phyloP scores from a whole-genome alignment of 2,113 vertebrate species.

The Myiopsitta monachus region DNA sequence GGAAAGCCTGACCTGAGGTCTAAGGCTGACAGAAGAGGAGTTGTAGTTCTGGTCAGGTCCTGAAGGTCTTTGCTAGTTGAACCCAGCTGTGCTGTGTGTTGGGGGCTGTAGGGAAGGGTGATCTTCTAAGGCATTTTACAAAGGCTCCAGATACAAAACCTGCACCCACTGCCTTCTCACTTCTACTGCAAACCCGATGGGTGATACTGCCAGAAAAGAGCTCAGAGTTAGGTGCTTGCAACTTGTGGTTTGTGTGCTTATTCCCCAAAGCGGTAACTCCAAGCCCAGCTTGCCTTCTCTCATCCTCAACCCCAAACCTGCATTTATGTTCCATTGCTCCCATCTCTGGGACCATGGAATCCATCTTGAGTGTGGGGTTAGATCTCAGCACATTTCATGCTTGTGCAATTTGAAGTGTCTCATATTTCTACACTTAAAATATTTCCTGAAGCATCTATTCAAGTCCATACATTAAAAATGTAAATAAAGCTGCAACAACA shows the following conservation, averaged over 20 bases:
- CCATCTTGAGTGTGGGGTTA: slow-evolving; percentile 16
- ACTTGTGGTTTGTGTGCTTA: slow-evolving; percentile 1
- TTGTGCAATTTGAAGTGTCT: slow-evolving; percentile 59
- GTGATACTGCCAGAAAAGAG: background rate
- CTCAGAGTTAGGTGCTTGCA: background rate
- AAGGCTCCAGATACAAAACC: background rate
- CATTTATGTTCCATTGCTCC: slow-evolving; percentile 23
- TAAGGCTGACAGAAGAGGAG: background rate
- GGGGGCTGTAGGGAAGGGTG: background rate
- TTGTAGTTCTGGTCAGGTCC: background rate
- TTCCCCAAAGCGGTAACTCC: background rate
- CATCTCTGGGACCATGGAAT: background rate
- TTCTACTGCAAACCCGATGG: background rate
- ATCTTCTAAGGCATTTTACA: background rate
- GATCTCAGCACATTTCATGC: slow-evolving; percentile 18
- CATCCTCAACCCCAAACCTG: background rate
- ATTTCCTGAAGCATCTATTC: slow-evolving; percentile 11
- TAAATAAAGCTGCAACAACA: slow-evolving; percentile 68
- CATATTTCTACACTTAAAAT: slow-evolving; percentile 21
- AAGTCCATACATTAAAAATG: slow-evolving; percentile 38
- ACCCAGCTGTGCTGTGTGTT: background rate
- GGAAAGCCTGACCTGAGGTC: background rate
- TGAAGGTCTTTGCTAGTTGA: background rate
- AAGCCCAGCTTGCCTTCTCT: slow-evolving; percentile 14
- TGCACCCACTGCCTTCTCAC: background rate